Conservation (phyloP, 2,888 invertebrate genomes). For the Pelosia muscerda region DNA sequence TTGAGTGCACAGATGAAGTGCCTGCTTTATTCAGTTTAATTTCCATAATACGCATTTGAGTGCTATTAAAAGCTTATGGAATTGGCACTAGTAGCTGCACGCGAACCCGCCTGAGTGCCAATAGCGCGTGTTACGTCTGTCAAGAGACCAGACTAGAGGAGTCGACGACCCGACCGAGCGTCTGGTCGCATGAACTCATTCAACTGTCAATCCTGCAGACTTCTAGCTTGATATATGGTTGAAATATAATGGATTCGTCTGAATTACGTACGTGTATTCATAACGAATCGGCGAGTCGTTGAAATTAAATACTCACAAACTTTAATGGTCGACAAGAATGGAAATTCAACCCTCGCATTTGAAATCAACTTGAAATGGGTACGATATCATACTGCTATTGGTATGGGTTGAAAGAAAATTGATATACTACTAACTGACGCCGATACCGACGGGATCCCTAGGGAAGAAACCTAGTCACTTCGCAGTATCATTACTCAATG, state of each 20-base stretch:
- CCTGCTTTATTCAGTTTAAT: slow-evolving; percentile 23
- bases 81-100: slow-evolving; percentile 20
- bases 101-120: slow-evolving; percentile 21
- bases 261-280: background rate
- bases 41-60: slow-evolving; percentile 32
- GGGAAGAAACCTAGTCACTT: too few species aligned
- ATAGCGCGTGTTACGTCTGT: background rate
- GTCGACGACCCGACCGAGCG: slow-evolving; percentile 23
- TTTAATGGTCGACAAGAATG: background rate
- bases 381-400: background rate
- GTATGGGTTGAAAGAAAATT: background rate
- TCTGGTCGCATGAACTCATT: slow-evolving; percentile 20
- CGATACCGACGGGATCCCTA: background rate
- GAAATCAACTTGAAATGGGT: background rate
- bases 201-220: slow-evolving; percentile 4
- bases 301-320: background rate
- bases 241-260: slow-evolving; percentile 4
- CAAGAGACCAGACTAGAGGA: slow-evolving; percentile 9
- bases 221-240: slow-evolving; percentile 1
- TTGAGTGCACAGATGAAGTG: slow-evolving; percentile 20
- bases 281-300: background rate
- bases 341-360: background rate
- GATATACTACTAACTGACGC: background rate
- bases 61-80: slow-evolving; percentile 30
- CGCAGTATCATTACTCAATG: background rate